Evolutionary conservation across 1,140 invertebrate genomes (phyloP).

Genomic region (Helicoverpa zea): DNA sequence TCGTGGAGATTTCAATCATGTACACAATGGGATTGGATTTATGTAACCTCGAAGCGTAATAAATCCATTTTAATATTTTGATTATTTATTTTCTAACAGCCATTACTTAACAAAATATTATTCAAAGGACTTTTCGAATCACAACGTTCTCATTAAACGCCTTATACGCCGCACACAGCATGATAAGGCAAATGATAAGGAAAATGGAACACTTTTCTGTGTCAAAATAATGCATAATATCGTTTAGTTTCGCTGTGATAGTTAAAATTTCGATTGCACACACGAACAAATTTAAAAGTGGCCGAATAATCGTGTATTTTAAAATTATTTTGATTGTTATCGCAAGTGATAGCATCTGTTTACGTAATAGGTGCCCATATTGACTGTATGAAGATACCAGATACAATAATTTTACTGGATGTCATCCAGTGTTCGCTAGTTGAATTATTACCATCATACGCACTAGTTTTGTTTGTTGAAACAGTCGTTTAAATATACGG

Average conservation of each 20-base stretch:
- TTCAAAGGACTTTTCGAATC: too few species aligned
- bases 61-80: too few species aligned
- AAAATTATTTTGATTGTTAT: constrained; percentile 5
- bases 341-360: constrained; percentile 7
- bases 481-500: neutral
- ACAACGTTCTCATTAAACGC: neutral
- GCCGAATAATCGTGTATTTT: neutral
- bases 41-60: too few species aligned
- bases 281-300: neutral
- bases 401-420: constrained; percentile 2
- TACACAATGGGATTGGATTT: too few species aligned
- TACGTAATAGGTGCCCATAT: constrained; percentile 1
- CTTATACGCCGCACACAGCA: neutral
- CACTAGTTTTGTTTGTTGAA: neutral
- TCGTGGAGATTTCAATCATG: too few species aligned
- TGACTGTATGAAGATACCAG: neutral
- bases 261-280: too few species aligned
- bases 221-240: neutral
- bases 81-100: too few species aligned
- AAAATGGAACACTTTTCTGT: constrained; percentile 17
- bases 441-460: constrained; percentile 6
- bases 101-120: too few species aligned
- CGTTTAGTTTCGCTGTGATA: neutral
- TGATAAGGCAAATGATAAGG: constrained; percentile 27
- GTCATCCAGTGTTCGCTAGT: neutral